Evolutionary conservation across 1,140 invertebrate species (phyloP), one percentile per base, ranked within the genome.

Genomic region (Sesamia nonagrioides): DNA sequence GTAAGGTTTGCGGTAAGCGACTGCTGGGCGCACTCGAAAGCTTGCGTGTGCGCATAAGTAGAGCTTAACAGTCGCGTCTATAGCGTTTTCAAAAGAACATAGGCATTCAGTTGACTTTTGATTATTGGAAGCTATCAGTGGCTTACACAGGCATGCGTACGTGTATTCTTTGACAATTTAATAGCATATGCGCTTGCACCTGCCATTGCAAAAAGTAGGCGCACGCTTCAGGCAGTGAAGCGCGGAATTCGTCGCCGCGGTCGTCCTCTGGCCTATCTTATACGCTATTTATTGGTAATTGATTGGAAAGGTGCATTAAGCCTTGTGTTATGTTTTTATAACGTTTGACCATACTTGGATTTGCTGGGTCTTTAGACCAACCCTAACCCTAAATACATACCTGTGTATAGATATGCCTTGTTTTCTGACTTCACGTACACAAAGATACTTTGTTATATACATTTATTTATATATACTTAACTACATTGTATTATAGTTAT

Each of bases 81-180:
- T 78, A 27, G 56, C 50, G 54, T 17, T 58, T 82, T 69, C 15
- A 54, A 84, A 84, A 76, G 33, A 72, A 68, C 72, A 69, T 58
- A 82, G 79, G 54, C 79, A 81, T 63, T 58, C 69, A 85, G 85
- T 84, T 84, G 87, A 88, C 83, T 89, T 88, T 93, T 89, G 88
- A 90, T 89, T 86, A 88, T 88, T 89, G 83, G 78, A 84, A 83
- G 84, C 82, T 91, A 90, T 91, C 88, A 86, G 82, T 86, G 72
- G 75, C 78, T 80, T 80, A 82, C 84, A 86, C 81, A 84, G 80
- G 86, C 81, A 81, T 79, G 77, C 79, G 81, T 90, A 84, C 81
- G 84, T 87, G 88, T 90, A 85, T 83, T 91, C 91, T 92, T 93
- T 94, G 93, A 94, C 91, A 94, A 92, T 94, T 93, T 94, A 94